Evolutionary conservation across 2,888 invertebrate genomes (phyloP).

Genomic region (Thelaira solivaga): DNA sequence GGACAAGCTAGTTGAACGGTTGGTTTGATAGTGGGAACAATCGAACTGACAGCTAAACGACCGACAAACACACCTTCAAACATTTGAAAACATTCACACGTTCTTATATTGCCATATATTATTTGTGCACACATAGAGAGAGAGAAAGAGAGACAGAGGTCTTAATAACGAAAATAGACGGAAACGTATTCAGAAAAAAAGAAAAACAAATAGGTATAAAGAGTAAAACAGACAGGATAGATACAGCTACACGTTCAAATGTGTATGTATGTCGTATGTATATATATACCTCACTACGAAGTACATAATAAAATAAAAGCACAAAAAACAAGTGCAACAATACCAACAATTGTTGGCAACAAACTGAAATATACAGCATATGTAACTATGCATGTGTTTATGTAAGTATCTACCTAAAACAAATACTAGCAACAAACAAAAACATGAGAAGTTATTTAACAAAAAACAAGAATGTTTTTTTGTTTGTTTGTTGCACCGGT

Average conservation of each 20-base stretch:
- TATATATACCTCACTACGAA: no score
- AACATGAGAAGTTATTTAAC: constrained; percentile 35
- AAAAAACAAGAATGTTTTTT: constrained; percentile 29
- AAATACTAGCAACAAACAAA: constrained; percentile 17
- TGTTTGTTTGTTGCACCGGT: constrained; percentile 47
- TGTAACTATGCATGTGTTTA: not conserved
- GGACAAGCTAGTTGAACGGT: constrained; percentile 24
- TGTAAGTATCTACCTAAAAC: not conserved
- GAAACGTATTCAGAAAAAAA: constrained; percentile 34
- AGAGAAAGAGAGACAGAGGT: not conserved
- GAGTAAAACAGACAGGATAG: constrained; percentile 42
- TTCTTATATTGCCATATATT: not conserved
- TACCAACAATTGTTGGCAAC: constrained; percentile 39
- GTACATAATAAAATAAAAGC: constrained; percentile 28
- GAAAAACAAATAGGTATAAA: constrained; percentile 1
- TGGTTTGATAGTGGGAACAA: constrained; percentile 26
- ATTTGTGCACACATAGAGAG: not conserved
- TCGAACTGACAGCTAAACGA: constrained; percentile 8
- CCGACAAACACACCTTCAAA: constrained; percentile 25
- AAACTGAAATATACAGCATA: not conserved
- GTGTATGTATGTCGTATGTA: no score
- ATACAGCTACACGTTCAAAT: constrained; percentile 34
- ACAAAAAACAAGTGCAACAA: constrained; percentile 28
- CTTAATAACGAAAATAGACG: constrained; percentile 43
- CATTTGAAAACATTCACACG: constrained; percentile 18